Base-by-base conservation (phyloP, 35 echinoderm and acorn worm genomes). In the Patiria miniata region DNA sequence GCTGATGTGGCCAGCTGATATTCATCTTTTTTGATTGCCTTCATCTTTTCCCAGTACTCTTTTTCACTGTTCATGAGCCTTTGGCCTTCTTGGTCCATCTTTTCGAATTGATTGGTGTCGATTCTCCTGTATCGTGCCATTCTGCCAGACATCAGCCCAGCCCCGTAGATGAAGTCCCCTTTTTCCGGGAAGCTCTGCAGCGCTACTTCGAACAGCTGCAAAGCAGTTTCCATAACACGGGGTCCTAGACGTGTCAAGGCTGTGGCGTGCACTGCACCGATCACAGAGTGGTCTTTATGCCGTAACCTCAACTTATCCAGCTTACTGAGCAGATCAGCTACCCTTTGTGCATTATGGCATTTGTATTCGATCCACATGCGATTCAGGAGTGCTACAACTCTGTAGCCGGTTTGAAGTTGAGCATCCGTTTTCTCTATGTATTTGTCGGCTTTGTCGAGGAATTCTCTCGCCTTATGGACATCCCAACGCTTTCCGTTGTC, bases 311-410 rank as follows among this genome's bases (percentile, higher is more conserved):
- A 73, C 19, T 30, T 23, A 73, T 73, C 34, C 65, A 73, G 65
- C 29, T 73, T 36, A 34, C 19, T 23, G 7, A 22, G 65, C 29
- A 73, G 34, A 10, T 34, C 34, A 14, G 21, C 29, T 1, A 73
- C 29, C 34, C 29, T 8, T 34, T 73, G 26, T 2, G 26, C 29
- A 7, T 73, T 3, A 23, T 6, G 19, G 65, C 34, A 32, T 34
- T 73, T 73, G 65, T 73, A 14, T 23, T 73, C 65, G 34, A 73
- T 73, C 65, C 65, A 73, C 65, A 73, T 73, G 26, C 65, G 65
- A 34, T 73, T 36, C 23, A 73, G 65, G 19, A 73, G 34, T 73
- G 26, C 19, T 30, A 73, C 29, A 73, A 26, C 34, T 73, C 29
- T 73, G 34, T 32, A 73, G 34, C 65, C 65, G 14, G 21, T 73